Conservation (phyloP, 2,888 invertebrate species). For the Mermis nigrescens region DNA sequence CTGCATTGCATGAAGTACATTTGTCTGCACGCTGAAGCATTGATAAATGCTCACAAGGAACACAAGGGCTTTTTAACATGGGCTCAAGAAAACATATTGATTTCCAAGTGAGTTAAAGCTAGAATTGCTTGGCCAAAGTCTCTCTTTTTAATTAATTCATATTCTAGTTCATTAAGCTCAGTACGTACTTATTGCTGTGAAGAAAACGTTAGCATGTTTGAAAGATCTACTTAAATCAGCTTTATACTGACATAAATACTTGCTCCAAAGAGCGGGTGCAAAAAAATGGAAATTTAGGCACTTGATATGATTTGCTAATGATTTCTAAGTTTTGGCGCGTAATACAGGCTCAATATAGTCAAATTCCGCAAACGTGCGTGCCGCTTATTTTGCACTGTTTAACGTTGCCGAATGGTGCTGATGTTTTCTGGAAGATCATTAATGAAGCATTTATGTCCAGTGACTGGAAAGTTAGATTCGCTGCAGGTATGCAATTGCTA, state of each 20-base stretch:
- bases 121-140: no score
- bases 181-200: no score
- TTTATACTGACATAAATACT: no score
- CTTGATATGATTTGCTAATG: background rate
- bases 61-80: constrained; percentile 73
- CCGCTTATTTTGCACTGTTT: constrained; percentile 83
- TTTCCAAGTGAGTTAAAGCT: constrained; percentile 50
- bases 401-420: constrained; percentile 74
- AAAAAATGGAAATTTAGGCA: background rate
- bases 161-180: no score
- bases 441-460: constrained; percentile 76
- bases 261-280: no score
- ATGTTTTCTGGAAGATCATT: constrained; percentile 84
- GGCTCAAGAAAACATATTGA: constrained; percentile 81
- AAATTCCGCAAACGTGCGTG: constrained; percentile 75
- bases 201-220: no score
- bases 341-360: constrained; percentile 72
- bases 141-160: no score
- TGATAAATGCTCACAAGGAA: constrained; percentile 62
- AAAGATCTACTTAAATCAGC: no score
- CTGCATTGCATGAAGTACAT: constrained; percentile 73
- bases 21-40: constrained; percentile 78
- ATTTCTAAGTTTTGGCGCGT: constrained; percentile 64
- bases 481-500: constrained; percentile 47
- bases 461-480: constrained; percentile 72